Evolutionary conservation across 2,888 invertebrate species (phyloP), one percentile per base, ranked within the genome.

Genomic region (Andrena dorsata): DNA sequence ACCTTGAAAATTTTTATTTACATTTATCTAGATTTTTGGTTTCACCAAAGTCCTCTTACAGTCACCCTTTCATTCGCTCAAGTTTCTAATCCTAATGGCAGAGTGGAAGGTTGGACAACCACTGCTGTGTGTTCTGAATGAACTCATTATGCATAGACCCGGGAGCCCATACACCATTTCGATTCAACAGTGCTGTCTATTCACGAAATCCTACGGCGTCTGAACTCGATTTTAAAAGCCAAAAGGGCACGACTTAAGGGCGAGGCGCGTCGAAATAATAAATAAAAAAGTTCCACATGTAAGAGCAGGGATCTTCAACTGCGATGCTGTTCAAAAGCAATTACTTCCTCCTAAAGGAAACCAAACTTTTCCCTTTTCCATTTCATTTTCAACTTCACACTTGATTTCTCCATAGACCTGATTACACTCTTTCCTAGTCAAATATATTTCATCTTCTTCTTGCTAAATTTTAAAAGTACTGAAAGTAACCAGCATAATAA

Each of bases 151-250:
- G 81, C 85, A 88, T 86, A 86, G 81, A 86, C 86, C 85, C 85
- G 74, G 74, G 70, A 80, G 80, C 71, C 77, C 83, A 80, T 81
- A 88, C 86, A 83, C 88, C 88, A 90, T 90, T 92, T 89, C 86
- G 86, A 91, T 90, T 90, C 82, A 92, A 92, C 92, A 92, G 89
- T 88, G 91, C 86, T 76, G 79, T 77, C 87, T 90, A 92, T 92
- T 92, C 92, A 92, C 83, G 76, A 88, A 88, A 83, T 80, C 76
- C 85, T 71, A 74, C 70, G 35, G 71, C 69, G 80, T 80, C 70
- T 53, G 80, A 66, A 35, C 60, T 49, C 68, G 64, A 64, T 41
- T 64, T 68, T 71, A 68, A 79, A 84, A 76, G 76, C 65, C 78
- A 72, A 84, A 81, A 76, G 83, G 82, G 78, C 56, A 56, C 65